Evolutionary conservation across 2,113 vertebrate genomes (phyloP), one percentile per base, ranked within the genome.

Genomic region (Diglossa brunneiventris): DNA sequence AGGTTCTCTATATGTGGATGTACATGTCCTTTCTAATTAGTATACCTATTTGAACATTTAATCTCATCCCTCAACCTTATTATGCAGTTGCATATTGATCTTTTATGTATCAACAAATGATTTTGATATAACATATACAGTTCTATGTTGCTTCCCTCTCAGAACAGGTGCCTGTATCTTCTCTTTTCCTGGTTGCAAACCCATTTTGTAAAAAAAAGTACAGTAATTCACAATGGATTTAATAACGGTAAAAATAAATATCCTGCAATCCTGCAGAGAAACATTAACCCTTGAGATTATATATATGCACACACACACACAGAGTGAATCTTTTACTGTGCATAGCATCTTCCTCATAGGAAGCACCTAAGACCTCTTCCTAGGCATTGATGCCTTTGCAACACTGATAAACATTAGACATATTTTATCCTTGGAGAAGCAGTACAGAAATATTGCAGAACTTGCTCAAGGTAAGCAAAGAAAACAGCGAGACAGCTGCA

Each of bases 11-110:
- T 87, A 89, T 35, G 26, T 96, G 94, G 94, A 97, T 94, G 95
- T 97, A 95, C 95, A 89, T 95, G 93, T 97, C 97, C 97, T 92
- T 97, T 91, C 96, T 98, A 98, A 98, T 98, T 98, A 98, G 83
- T 90, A 83, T 92, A 96, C 94, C 92, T 96, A 97, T 98, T 94
- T 97, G 96, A 98, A 98, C 96, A 94, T 96, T 94, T 95, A 95
- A 84, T 97, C 76, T 95, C 63, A 56, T 87, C 30, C 75, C 39
- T 77, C 62, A 81, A 66, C 78, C 55, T 87, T 92, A 88, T 94
- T 88, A 96, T 95, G 79, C 80, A 92, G 64, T 93, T 85, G 68
- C 67, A 86, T 89, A 83, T 93, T 66, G 68, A 83, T 87, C 74
- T 50, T 39, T 89, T 90, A 86, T 75, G 37, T 91, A 79, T 56